These are phyloP conservation scores for Callyntrura sp. DNA, from an alignment of 2,888 invertebrate species.

Conservation along the genomic window DNA sequence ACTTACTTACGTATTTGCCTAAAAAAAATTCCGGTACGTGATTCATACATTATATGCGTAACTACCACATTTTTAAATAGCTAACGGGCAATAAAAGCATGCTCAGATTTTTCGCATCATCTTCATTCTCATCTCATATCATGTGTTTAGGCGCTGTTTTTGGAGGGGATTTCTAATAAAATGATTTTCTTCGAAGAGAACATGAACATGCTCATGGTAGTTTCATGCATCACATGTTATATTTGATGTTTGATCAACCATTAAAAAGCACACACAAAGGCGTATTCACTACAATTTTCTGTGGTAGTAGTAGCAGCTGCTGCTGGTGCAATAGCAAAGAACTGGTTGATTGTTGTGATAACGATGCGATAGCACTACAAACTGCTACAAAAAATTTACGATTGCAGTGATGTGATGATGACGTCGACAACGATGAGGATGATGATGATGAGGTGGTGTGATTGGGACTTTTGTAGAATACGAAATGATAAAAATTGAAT, in stretches of 20 bases:
- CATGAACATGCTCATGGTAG: neutral
- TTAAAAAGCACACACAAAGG: neutral
- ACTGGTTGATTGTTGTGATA: conserved; percentile 35
- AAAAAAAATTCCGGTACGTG: conserved; percentile 51
- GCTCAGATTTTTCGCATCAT: neutral
- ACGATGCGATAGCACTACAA: neutral
- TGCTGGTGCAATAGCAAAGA: too few relatives aligned
- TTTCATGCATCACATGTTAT: too few relatives aligned
- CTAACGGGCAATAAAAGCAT: conserved; percentile 67
- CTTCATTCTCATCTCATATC: too few relatives aligned
- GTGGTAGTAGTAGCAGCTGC: too few relatives aligned
- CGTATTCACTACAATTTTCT: neutral
- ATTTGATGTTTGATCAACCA: neutral
- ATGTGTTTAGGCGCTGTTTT: conserved; percentile 18
- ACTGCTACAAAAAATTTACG: neutral
- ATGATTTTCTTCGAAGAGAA: conserved; percentile 53
- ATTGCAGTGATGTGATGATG: conserved; percentile 18
- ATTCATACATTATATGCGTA: conserved; percentile 34
- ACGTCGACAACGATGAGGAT: neutral
- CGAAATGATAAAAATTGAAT: conserved; percentile 19
- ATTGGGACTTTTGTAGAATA: conserved; percentile 33
- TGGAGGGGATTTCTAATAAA: conserved; percentile 15
- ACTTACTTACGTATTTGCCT: conserved; percentile 8
- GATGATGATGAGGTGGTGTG: neutral
- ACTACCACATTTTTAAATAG: conserved; percentile 13